Conservation (phyloP, 2,797 vertebrate genomes). For the Lepus oiostolus region DNA sequence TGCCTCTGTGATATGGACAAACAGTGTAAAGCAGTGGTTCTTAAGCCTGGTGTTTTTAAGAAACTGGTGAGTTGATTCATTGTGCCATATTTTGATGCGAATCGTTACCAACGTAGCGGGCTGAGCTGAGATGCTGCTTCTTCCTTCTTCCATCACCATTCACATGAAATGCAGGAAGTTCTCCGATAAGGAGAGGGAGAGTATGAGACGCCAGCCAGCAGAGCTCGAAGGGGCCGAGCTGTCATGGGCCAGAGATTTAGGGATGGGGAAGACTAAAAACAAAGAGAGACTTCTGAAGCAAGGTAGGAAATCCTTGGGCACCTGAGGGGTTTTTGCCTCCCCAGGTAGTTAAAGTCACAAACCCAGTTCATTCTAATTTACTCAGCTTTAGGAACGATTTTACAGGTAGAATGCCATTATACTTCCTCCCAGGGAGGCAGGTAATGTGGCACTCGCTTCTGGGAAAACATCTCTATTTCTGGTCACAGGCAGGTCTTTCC, state of each 20-base stretch:
- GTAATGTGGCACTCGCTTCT: too few relatives aligned
- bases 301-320: background rate
- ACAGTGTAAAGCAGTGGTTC: background rate
- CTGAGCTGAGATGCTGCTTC: background rate
- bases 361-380: constrained; percentile 14
- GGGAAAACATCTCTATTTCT: background rate
- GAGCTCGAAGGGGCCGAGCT: background rate
- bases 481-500: background rate
- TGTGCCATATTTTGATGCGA: constrained; percentile 1
- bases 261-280: background rate
- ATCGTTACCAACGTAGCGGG: too few relatives aligned
- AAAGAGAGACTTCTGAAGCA: background rate
- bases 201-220: background rate
- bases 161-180: background rate
- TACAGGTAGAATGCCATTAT: background rate
- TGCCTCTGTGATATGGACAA: background rate
- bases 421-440: background rate
- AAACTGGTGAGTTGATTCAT: background rate
- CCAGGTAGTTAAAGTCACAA: background rate
- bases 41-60: background rate
- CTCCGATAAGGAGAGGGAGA: background rate
- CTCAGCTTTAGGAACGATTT: background rate
- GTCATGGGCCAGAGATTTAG: background rate
- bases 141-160: background rate
- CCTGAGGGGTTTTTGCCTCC: background rate